Evolutionary conservation across 2,797 vertebrate genomes (phyloP), one percentile per base, ranked within the genome.

Genomic region (Eospalax fontanierii): DNA sequence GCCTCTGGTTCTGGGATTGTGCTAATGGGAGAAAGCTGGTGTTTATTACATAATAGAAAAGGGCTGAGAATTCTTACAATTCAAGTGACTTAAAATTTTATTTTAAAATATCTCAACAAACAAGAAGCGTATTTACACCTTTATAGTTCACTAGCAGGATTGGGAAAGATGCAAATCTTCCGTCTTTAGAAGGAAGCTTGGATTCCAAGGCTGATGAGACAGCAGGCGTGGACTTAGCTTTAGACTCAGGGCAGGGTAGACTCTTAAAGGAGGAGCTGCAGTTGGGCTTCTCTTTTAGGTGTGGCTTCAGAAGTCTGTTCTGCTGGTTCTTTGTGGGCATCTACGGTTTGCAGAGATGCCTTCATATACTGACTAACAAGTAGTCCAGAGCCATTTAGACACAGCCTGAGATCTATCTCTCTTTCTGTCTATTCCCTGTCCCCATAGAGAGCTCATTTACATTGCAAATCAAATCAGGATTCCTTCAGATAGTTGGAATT

Each of bases 31-130:
- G 59, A 71, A 16, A 61, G 11, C 50, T 28, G 35, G 22, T 40
- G 4, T 68, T 66, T 40, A 1, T 95, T 93, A 87, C 74, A 40
- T 87, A 71, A 96, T 26, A 88, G 90, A 35, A 71, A 54, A 63
- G 74, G 63, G 81, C 61, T 16, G 35, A 74, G 15, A 61, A 40
- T 35, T 79, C 73, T 73, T 57, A 38, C 24, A 68, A 73, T 96
- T 93, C 92, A 90, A 79, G 84, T 93, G 92, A 95, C 87, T 95
- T 93, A 35, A 87, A 74, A 95, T 95, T 43, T 54, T 93, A 85
- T 97, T 95, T 94, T 43, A 95, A 97, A 97, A 93, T 78, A 76
- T 76, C 28, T 65, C 89, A 96, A 73, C 83, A 89, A 94, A 87
- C 89, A 93, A 79, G 78, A 30, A 84, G 59, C 85, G 10, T 82